A percentile compares a stretch with the other conserved stretches of the same genome.
These are phyloP conservation scores for Drosophila hydei DNA, from an alignment of 1,140 invertebrate species.

Conservation along the genomic window DNA sequence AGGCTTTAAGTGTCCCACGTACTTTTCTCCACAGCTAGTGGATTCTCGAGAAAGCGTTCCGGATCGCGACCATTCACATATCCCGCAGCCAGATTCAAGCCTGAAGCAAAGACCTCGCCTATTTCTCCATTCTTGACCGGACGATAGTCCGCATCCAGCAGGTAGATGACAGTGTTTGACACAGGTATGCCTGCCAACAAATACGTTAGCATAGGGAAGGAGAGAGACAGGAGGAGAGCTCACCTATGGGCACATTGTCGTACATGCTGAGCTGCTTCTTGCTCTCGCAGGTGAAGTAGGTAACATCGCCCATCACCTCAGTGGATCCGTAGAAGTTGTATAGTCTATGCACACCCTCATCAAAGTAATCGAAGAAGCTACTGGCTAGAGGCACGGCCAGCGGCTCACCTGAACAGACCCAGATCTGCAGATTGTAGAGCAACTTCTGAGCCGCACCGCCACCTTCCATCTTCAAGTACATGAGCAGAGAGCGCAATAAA, in stretches of 20 bases:
- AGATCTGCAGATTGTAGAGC: constrained; percentile 87
- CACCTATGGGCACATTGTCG: constrained; percentile 92
- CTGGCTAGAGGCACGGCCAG: constrained; percentile 87
- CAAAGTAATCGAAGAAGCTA: constrained; percentile 90
- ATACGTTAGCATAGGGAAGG: neutral
- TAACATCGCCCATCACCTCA: constrained; percentile 93
- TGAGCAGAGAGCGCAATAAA: constrained; percentile 89
- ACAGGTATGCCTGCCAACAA: constrained; percentile 85
- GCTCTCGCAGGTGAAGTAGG: constrained; percentile 86
- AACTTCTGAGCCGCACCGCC: constrained; percentile 81
- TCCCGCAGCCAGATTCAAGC: constrained; percentile 90
- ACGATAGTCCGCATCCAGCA: constrained; percentile 89
- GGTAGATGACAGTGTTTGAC: constrained; percentile 91
- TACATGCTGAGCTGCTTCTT: constrained; percentile 86
- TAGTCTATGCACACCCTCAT: constrained; percentile 86
- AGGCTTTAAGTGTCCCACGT: constrained; percentile 36
- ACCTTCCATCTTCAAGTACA: constrained; percentile 87
- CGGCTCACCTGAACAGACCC: constrained; percentile 93
- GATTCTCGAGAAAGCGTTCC: constrained; percentile 90
- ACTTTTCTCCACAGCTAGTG: constrained; percentile 88
- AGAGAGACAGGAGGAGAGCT: constrained; percentile 2
- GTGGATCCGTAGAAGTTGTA: constrained; percentile 96
- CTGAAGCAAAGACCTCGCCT: constrained; percentile 92
- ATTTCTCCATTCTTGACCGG: constrained; percentile 88
- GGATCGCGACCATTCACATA: constrained; percentile 90